Evolutionary conservation across 2,888 invertebrate genomes (phyloP).

Genomic region (Phaonia tiefii): DNA sequence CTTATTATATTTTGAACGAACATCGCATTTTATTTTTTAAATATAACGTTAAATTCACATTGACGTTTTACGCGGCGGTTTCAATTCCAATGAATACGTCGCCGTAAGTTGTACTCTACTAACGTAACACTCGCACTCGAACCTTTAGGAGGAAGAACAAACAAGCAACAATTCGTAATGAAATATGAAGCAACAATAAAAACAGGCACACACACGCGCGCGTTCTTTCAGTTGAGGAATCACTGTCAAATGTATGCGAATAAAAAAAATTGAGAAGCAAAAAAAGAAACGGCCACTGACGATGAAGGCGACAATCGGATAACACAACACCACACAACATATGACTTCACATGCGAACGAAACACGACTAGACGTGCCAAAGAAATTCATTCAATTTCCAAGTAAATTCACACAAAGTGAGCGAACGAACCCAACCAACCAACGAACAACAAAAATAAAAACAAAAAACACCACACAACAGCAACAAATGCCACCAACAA

Average conservation of each 20-base stretch:
- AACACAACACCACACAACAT: constrained; percentile 36
- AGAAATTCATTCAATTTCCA: constrained; percentile 79
- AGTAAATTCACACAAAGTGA: constrained; percentile 66
- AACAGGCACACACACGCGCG: constrained; percentile 19
- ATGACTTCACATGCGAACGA: constrained; percentile 74
- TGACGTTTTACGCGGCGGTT: too few relatives aligned
- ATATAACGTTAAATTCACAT: too few relatives aligned
- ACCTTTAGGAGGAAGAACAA: too few relatives aligned
- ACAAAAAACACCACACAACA: constrained; percentile 67
- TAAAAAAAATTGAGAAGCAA: constrained; percentile 29
- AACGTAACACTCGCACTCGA: too few relatives aligned
- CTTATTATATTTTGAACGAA: too few relatives aligned
- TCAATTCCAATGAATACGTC: too few relatives aligned
- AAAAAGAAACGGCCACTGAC: background rate
- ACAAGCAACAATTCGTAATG: too few relatives aligned
- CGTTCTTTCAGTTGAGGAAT: constrained; percentile 19
- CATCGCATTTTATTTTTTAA: too few relatives aligned
- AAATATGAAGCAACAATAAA: too few relatives aligned
- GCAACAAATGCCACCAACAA: constrained; percentile 27
- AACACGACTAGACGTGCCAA: constrained; percentile 76
- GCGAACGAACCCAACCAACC: constrained; percentile 17
- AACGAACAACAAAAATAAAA: constrained; percentile 52
- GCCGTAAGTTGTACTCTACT: too few relatives aligned
- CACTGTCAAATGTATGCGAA: constrained; percentile 47
- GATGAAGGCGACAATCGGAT: background rate